Conservation (phyloP, 2,797 vertebrate species). For the Sebastes vulpes region DNA sequence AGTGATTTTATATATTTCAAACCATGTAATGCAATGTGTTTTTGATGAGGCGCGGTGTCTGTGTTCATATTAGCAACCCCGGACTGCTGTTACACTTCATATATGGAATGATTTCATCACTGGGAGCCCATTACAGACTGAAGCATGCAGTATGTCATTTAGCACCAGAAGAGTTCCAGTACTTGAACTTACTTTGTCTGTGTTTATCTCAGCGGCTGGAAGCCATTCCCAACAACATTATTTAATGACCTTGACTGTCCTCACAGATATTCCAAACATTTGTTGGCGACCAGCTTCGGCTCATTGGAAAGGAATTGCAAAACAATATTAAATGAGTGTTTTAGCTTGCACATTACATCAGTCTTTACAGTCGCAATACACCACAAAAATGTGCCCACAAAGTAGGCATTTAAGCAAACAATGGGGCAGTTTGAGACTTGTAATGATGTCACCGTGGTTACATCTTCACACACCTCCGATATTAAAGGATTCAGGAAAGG, state of each 20-base stretch:
- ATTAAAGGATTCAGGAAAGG: neutral
- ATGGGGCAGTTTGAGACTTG: constrained; percentile 16
- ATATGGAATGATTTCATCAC: neutral
- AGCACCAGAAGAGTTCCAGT: neutral
- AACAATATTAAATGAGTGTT: constrained; percentile 6
- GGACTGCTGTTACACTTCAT: neutral
- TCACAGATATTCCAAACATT: neutral
- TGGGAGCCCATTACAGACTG: neutral
- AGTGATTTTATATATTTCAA: neutral
- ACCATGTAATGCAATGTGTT: neutral
- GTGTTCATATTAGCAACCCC: neutral
- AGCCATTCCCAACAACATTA: neutral
- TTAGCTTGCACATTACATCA: constrained; percentile 12
- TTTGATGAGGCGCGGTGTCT: neutral
- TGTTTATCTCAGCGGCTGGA: neutral
- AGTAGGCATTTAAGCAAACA: constrained; percentile 25
- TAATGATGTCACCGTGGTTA: constrained; percentile 10
- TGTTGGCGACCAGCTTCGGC: neutral
- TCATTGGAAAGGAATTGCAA: constrained; percentile 4
- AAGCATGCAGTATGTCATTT: neutral
- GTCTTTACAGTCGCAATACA: constrained; percentile 6
- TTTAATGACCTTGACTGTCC: neutral
- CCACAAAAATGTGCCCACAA: constrained; percentile 10
- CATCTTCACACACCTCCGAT: neutral
- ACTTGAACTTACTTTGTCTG: neutral